Evolutionary conservation across 2,113 vertebrate genomes (phyloP), one percentile per base, ranked within the genome.

Genomic region (Desmodus rotundus): DNA sequence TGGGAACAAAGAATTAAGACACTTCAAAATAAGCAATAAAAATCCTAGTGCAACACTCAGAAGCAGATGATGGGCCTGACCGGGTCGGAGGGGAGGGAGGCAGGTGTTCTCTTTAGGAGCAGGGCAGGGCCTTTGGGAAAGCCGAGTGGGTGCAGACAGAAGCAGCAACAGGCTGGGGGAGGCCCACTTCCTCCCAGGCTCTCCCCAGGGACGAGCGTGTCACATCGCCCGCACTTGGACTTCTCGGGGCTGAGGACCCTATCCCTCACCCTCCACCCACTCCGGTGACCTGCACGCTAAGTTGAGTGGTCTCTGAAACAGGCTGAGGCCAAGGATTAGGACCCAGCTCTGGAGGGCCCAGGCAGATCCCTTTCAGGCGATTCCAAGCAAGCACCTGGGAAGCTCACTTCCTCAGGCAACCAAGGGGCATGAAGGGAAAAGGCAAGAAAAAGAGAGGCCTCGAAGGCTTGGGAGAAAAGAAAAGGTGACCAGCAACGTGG

Each of bases 1-100:
- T 94, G 26, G 36, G 77, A 92, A 97, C 97, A 95, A 94, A 97
- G 95, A 96, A 63, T 97, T 97, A 97, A 98, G 97, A 97, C 91
- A 95, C 96, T 98, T 96, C 68, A 93, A 95, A 97, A 92, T 85
- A 95, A 97, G 95, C 96, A 91, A 65, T 96, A 93, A 95, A 96
- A 98, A 82, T 68, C 80, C 94, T 96, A 97, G 76, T 93, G 81
- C 47, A 95, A 97, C 70, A 93, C 96, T 92, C 92, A 84, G 90
- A 93, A 97, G 96, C 88, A 56, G 74, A 80, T 28, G 31, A 28
- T 31, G 82, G 91, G 89, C 82, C 88, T 0, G 4, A 4, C 36
- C 56, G 50, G 54, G 54, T 4, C 4, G 61, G 10, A 61, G 3
- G 26, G 77, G 13, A 2, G 7, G 73, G 61, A 28, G 47, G 86